Evolutionary conservation across 2,888 invertebrate species (phyloP), one percentile per base, ranked within the genome.

Genomic region (Cryptocephalus moraei): DNA sequence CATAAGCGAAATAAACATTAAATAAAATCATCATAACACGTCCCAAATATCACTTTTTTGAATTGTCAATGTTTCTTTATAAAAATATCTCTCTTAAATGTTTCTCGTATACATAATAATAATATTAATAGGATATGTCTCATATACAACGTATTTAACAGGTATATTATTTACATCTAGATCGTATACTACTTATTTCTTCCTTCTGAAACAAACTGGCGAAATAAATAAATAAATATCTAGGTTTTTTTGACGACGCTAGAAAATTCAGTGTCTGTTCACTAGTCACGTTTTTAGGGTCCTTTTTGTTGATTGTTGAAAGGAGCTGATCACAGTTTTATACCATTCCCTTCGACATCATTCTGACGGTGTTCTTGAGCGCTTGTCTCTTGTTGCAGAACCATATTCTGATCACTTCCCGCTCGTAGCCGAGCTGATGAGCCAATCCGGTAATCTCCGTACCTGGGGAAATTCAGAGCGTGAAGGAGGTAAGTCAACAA

Each of bases 361-460:
- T 89, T 62, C 91, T 79, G 55, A 94, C 93, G n/a, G 95, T 94
- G 69, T 96, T 96, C 72, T 96, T 96, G 57, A 96, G 77, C 1
- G 96, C 94, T 73, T 97, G 96, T 47, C 96, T 80, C 73, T 96
- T 96, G 75, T 97, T 97, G 75, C 96, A 97, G 74, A 97, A 97
- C 96, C 97, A 97, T 74, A 97, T 96, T 71, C 96, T 78, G 64
- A 97, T 95, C 45, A 96, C 96, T 76, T 97, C 96, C 46, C 96
- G 80, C 67, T 96, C 96, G 72, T 96, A 96, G 57, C 95, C 95
- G 48, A 97, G 74, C 69, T 93, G 92, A 67, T 94, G 92, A 10
- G 95, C 93, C 57, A 96, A 74, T 38, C 91, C 91, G 12, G 95
- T 96, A 68, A 96, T 96, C 78, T 96, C 96, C 51, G 92, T 91